Conservation (phyloP, 2,888 invertebrate species). For the Tipula unca region DNA sequence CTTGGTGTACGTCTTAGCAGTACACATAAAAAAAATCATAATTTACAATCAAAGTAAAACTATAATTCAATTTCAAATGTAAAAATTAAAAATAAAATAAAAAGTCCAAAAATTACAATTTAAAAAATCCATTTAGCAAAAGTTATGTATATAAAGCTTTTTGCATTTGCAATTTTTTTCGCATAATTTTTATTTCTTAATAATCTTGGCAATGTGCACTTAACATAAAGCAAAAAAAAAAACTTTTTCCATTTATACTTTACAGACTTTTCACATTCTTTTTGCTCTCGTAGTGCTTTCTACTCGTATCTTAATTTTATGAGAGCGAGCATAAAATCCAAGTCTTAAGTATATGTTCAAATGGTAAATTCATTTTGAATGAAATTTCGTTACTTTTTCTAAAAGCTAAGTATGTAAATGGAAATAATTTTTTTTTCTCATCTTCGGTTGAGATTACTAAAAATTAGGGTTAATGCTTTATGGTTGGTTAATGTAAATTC, state of each 20-base stretch:
- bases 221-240: not conserved
- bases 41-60: not conserved
- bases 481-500: no score
- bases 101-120: not conserved
- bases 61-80: not conserved
- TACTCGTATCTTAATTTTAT: not conserved
- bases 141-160: not conserved
- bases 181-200: not conserved
- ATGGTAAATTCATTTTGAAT: no score
- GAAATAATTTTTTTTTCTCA: no score
- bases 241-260: not conserved
- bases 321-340: not conserved
- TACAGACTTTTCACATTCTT: not conserved
- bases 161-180: not conserved
- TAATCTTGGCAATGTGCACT: conserved; percentile 8
- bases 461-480: no score
- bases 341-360: not conserved
- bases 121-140: not conserved
- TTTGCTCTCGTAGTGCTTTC: not conserved
- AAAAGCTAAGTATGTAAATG: no score
- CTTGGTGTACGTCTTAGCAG: not conserved
- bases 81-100: not conserved
- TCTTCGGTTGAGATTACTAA: no score
- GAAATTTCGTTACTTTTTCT: no score
- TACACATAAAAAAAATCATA: not conserved